Conservation (phyloP, 2,888 invertebrate genomes). For the Phengaris alcon region DNA sequence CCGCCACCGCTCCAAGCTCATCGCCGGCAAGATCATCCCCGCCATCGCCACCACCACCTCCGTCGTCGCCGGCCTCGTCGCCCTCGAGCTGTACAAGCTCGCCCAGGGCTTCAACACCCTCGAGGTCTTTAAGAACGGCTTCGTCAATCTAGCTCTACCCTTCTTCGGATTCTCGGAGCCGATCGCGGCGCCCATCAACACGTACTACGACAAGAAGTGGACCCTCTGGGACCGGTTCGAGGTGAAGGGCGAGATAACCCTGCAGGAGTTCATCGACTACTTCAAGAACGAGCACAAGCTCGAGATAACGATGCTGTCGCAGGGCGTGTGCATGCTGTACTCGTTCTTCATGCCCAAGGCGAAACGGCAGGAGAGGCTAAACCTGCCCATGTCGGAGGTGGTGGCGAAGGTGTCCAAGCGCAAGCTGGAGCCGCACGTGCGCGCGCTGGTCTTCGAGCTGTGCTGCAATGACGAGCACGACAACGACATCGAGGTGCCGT, state of each 20-base stretch:
- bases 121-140: conserved; percentile 95
- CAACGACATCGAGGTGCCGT: conserved; percentile 99
- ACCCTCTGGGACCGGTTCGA: conserved; percentile 99
- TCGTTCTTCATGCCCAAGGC: conserved; percentile 98
- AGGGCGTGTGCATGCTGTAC: conserved; percentile 99
- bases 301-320: conserved; percentile 98
- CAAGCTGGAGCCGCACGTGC: conserved; percentile 93
- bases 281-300: conserved; percentile 93
- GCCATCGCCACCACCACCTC: conserved; percentile 99
- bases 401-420: conserved; percentile 95
- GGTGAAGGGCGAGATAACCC: conserved; percentile 88
- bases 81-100: conserved; percentile 93
- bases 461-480: conserved; percentile 97
- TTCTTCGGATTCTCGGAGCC: conserved; percentile 99
- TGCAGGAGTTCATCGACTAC: conserved; percentile 95
- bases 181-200: conserved; percentile 88
- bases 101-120: conserved; percentile 83
- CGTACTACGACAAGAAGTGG: conserved; percentile 95
- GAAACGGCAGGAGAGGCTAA: conserved; percentile 92
- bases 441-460: conserved; percentile 96
- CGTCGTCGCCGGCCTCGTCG: conserved; percentile 95
- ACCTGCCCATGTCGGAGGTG: conserved; percentile 90
- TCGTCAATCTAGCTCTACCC: conserved; percentile 96
- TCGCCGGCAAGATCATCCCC: conserved; percentile 99
- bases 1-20: conserved; percentile 90